Evolutionary conservation across 2,797 vertebrate genomes (phyloP).

Genomic region (Ceryle rudis): DNA sequence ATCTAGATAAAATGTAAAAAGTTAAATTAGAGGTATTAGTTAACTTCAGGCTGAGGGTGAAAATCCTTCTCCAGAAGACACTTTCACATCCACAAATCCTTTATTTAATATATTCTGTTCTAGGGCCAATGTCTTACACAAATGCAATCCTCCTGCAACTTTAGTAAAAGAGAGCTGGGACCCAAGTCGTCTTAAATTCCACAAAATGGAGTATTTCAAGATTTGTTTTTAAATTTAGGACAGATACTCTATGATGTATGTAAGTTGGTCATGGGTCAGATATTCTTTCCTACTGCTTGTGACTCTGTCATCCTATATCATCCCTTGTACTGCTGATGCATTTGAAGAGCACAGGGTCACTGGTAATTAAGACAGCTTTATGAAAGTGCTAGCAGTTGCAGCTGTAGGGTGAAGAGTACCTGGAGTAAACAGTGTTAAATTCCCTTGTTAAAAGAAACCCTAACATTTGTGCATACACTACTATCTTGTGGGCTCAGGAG

Average conservation of each 20-base stretch:
- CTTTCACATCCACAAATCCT: background rate
- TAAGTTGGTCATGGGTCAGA: slow-evolving; percentile 25
- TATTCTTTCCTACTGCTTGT: background rate
- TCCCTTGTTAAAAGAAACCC: slow-evolving; percentile 13
- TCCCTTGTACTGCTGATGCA: background rate
- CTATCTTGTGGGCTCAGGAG: background rate
- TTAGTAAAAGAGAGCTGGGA: background rate
- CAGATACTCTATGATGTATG: background rate
- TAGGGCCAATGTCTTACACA: background rate
- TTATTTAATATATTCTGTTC: background rate
- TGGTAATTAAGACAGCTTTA: slow-evolving; percentile 53
- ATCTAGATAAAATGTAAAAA: background rate
- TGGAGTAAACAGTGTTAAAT: background rate
- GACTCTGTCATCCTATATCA: slow-evolving; percentile 55
- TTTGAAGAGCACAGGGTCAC: slow-evolving; percentile 44
- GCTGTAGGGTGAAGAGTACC: slow-evolving; percentile 36
- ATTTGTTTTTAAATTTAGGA: background rate
- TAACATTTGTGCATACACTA: background rate
- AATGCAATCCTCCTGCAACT: background rate
- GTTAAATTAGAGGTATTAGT: background rate
- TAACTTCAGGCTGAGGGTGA: background rate
- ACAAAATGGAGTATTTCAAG: background rate
- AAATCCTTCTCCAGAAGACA: background rate
- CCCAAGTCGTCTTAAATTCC: background rate
- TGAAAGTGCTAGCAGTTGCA: slow-evolving; percentile 25